Base-by-base conservation (phyloP, 1,140 invertebrate genomes). In the Ceratina japonica region DNA sequence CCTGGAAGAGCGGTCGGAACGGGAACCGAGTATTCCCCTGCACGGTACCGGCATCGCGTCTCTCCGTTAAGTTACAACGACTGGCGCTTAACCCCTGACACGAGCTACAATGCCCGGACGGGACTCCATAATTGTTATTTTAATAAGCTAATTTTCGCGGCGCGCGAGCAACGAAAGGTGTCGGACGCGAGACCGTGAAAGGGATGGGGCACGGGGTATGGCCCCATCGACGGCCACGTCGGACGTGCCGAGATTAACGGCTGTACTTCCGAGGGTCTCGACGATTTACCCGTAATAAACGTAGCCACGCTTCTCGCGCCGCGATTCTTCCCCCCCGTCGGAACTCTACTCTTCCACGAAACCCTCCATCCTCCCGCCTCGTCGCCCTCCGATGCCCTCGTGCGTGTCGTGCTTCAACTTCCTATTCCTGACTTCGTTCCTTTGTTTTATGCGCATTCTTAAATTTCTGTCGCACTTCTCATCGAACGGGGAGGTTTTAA, bases 81-180 rank as follows among this genome's bases (percentile, higher is more conserved):
- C 85, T 89, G 85, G 83, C 83, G 88, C 76, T 89, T 90, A 88
- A 90, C 89, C 89, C 83, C 65, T 88, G 87, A 89, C 87, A 84
- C 85, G 51, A 27, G 65, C 84, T 83, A 90, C 89, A 90, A 90
- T 90, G 83, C 81, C 68, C 59, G 75, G 81, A 75, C 82, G 85
- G 85, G 77, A 86, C 88, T 89, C 87, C 87, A 85, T 89, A 90
- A 89, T 90, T 90, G 88, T 90, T 89, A 89, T 89, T 90, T 89
- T 90, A 90, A 90, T 90, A 90, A 90, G 89, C 88, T 87, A 89
- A 90, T 90, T 88, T 89, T 88, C 87, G 86, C 84, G 72, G 81
- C 81, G 81, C 82, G 84, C 82, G 81, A 84, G 79, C 37, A 44
- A 44, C 82, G 86, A 70, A 49, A 71, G 54, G 82, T 79, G 80